Conservation (phyloP, 2,797 vertebrate genomes). For the Hyperoplus lanceolatus region DNA sequence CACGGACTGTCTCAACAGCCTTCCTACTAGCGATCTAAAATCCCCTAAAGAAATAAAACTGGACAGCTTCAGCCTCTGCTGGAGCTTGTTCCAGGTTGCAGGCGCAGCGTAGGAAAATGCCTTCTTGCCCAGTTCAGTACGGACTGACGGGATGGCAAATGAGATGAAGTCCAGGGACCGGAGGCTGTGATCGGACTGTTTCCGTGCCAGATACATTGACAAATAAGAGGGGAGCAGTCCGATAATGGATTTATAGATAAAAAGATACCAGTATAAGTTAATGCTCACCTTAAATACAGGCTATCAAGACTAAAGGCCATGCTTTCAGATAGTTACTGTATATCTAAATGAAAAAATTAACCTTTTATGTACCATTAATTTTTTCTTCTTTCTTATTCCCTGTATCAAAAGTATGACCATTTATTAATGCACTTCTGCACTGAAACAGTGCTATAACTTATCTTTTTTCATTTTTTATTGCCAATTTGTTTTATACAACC, state of each 20-base stretch:
- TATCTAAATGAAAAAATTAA: background rate
- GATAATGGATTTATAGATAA: background rate
- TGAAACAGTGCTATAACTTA: background rate
- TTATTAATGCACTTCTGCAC: background rate
- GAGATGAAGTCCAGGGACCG: too few relatives aligned
- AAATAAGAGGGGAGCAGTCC: too few relatives aligned
- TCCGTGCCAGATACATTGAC: too few relatives aligned
- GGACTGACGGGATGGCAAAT: too few relatives aligned
- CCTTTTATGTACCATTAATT: background rate
- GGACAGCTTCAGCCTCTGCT: too few relatives aligned
- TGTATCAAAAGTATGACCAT: background rate
- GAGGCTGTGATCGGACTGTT: too few relatives aligned
- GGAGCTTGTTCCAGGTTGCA: too few relatives aligned
- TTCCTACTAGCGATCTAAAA: too few relatives aligned
- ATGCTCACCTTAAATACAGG: constrained; percentile 26
- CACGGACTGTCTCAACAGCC: too few relatives aligned
- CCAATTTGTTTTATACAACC: background rate
- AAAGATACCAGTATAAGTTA: constrained; percentile 13
- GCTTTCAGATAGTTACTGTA: background rate
- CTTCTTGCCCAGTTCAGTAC: too few relatives aligned
- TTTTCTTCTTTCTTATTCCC: background rate
- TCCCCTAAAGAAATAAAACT: too few relatives aligned
- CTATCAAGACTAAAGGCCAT: constrained; percentile 33
- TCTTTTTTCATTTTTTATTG: constrained; percentile 7
- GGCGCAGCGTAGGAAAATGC: too few relatives aligned